Percentiles rank a stretch among this genome's conserved stretches.
Evolutionary conservation across 2,888 invertebrate species (phyloP).

Genomic region (Keiferia lycopersicella): DNA sequence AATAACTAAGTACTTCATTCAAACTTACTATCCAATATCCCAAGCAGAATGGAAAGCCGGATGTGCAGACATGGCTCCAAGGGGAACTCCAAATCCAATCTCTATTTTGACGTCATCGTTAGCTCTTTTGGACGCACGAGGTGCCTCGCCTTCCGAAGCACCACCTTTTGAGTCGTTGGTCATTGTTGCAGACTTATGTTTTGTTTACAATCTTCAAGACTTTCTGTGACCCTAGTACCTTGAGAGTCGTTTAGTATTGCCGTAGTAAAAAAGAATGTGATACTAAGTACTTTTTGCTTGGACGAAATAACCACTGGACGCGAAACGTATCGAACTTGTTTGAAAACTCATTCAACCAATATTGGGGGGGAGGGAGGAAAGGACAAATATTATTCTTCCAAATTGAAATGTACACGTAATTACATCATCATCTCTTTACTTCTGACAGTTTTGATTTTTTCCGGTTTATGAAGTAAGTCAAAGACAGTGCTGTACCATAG

Average conservation of each 20-base stretch:
- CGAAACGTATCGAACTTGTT: no score
- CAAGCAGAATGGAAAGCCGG: slow-evolving; percentile 79
- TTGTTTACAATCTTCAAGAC: background rate
- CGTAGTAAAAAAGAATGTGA: background rate
- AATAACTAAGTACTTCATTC: background rate
- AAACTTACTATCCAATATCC: slow-evolving; percentile 76
- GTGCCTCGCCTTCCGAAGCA: background rate
- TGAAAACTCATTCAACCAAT: no score
- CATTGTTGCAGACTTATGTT: slow-evolving; percentile 43
- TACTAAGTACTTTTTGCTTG: slow-evolving; percentile 3
- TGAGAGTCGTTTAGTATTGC: background rate
- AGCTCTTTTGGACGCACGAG: slow-evolving; percentile 45
- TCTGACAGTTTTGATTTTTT: no score
- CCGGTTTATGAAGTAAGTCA: no score
- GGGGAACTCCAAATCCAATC: slow-evolving; percentile 74
- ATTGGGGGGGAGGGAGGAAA: no score
- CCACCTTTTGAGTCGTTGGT: slow-evolving; percentile 53
- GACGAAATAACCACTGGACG: no score
- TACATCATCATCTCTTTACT: no score
- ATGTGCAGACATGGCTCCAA: slow-evolving; percentile 76
- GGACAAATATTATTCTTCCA: no score
- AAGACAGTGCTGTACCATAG: no score
- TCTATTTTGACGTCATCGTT: slow-evolving; percentile 80
- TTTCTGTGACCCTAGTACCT: background rate
- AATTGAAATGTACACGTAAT: no score